Base-by-base conservation (phyloP, 2,113 vertebrate genomes). In the Pelecanoides urinatrix region DNA sequence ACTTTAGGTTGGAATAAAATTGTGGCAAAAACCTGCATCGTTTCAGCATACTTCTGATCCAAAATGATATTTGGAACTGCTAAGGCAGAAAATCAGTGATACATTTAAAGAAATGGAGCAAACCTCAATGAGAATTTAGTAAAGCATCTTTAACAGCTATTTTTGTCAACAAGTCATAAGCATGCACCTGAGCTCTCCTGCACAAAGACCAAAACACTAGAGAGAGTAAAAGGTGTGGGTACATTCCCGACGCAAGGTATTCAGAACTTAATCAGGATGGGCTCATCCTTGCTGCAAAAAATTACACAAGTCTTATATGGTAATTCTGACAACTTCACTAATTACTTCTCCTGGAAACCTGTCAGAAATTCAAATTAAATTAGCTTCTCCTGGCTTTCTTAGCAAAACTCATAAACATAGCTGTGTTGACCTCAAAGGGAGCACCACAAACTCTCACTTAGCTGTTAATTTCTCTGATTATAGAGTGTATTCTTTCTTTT, bases 351-450 rank as follows among this genome's bases (percentile, higher is more conserved):
- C 38, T 25, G 42, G 36, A 93, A 75, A 63, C 3, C 29, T 34
- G 13, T 34, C 78, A 92, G 71, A 88, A 92, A 77, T 74, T 86
- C 23, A 74, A 63, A 88, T 62, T 73, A 76, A 70, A 92, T 77
- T 61, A 32, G 6, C 34, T 62, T 88, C 38, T 77, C 14, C 23
- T 18, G 44, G 16, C 15, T 86, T 70, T 84, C 72, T 74, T 40
- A 83, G 55, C 15, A 86, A 71, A 95, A 70, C 42, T 80, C 72
- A 55, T 45, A 56, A 76, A 88, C 10, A 61, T 53, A 73, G 26
- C 10, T 49, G 9, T 56, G 15, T 5, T 68, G 62, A 90, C 29
- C 42, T 68, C 77, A 82, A 56, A 79, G 27, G 8, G 27, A 27
- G 14, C 6, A 27, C 22, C 25, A 61, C 53, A 86, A 63, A 2